Conservation (phyloP, 1,140 invertebrate genomes). For the Tetragnatha versicolor region DNA sequence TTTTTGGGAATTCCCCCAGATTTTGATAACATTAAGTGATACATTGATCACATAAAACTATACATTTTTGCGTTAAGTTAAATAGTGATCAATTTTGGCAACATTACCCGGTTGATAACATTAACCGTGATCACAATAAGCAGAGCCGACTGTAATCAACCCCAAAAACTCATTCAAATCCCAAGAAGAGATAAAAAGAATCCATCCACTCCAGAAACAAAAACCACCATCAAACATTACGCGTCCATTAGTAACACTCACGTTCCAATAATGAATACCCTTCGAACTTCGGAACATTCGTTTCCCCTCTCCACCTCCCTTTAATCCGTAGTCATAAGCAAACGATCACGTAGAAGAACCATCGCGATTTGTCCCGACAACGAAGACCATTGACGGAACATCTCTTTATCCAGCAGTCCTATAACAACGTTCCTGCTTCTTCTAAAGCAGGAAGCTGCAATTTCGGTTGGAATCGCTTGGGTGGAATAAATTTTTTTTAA, state of each 20-base stretch:
- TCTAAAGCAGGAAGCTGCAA: conserved; percentile 35
- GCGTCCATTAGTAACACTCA: conserved; percentile 46
- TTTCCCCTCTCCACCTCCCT: conserved; percentile 36
- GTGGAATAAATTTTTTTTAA: conserved; percentile 13
- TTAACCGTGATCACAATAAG: too few relatives aligned
- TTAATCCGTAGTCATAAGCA: conserved; percentile 11
- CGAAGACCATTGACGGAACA: conserved; percentile 21
- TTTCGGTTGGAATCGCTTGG: conserved; percentile 18
- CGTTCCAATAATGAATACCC: conserved; percentile 35
- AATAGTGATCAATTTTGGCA: too few relatives aligned
- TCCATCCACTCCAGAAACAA: not conserved
- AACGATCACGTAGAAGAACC: conserved; percentile 19
- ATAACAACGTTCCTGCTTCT: conserved; percentile 36
- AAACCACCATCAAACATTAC: not conserved
- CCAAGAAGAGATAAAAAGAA: too few relatives aligned
- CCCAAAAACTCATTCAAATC: too few relatives aligned
- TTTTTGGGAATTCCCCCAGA: too few relatives aligned
- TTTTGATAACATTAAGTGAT: too few relatives aligned
- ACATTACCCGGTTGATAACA: too few relatives aligned
- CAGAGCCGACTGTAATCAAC: too few relatives aligned
- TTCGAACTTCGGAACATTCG: not conserved
- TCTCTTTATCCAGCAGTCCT: conserved; percentile 1
- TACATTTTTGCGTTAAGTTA: too few relatives aligned
- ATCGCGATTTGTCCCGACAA: conserved; percentile 28
- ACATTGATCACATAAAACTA: too few relatives aligned